Evolutionary conservation across 2,113 vertebrate genomes (phyloP), one percentile per base, ranked within the genome.

Genomic region (Coryphaenoides rupestris): DNA sequence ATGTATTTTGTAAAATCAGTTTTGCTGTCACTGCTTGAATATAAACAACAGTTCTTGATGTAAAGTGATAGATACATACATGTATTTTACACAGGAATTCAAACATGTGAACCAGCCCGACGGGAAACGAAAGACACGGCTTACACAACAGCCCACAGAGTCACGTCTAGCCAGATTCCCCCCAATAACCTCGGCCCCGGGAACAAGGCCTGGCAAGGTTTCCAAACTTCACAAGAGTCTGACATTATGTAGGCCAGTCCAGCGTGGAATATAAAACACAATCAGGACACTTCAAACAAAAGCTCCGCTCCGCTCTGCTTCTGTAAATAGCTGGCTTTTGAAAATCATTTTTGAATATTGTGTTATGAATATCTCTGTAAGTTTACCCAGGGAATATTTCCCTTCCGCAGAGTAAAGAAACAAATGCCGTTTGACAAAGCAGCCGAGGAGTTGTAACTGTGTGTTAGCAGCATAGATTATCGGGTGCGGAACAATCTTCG

Each of bases 111-210:
- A 79, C 49, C 58, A 59, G 67, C 83, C 83, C 71, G 74, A 84
- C 79, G 87, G 89, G 89, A 90, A 89, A 89, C 88, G 63, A 86
- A 87, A 82, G 68, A 82, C 60, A 50, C 13, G 78, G 69, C 75
- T 84, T 75, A 75, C 68, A 76, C 65, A 69, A 76, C 74, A 60
- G 55, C 62, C 55, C 65, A 60, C 65, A 63, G 71, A 73, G 10
- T 52, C 56, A 62, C 2, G 46, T 56, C 33, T 40, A 40, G 33
- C 13, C 33, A 40, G 33, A 40, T 2, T 40, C 33, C 33, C 33
- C n/a, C n/a, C 55, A 64, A 40, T 40, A 40, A 63, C 63, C 54
- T 72, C 47, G 58, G 52, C 47, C 69, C n/a, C 47, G 17, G 45
- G 60, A 62, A 73, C 74, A 22, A 58, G 55, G 19, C 60, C 60